Evolutionary conservation across 1,140 invertebrate species (phyloP), one percentile per base, ranked within the genome.

Genomic region (Lordiphosa stackelbergi): DNA sequence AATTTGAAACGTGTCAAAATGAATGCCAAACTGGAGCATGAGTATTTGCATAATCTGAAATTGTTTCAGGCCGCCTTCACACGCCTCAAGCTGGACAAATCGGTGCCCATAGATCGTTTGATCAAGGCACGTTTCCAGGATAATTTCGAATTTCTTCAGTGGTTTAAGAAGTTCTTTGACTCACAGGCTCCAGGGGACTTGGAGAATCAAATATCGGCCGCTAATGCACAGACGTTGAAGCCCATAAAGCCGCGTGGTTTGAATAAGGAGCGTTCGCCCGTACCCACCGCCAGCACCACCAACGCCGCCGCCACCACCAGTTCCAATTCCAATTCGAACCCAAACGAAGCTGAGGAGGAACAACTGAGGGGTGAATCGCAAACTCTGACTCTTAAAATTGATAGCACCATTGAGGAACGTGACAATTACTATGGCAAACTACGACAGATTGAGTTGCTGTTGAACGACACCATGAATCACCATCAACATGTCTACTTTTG

Each of bases 101-200:
- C 75, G 0, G 93, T 95, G 86, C 93, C 94, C 59, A 94, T 96
- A 88, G 94, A 95, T 91, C 93, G 90, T 88, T 90, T 95, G 89
- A 95, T 97, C 68, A 98, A 98, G 90, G 96, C 95, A 71, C 92
- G 94, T 63, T 98, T 98, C 89, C 95, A 97, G 91, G 97, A 99
- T 90, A 99, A 99, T 90, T 99, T 98, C 91, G 97, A 99, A 88
- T 99, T 99, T 90, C 91, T 99, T 65, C 97, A 99, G 90, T 99
- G 97, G 97, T 99, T 99, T 91, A 98, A 98, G 90, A 98, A 97
- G 89, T 98, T 99, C 89, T 99, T 97, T 90, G 97, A 98, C 90
- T 96, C 96, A 49, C 98, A 99, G 90, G 66, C 81, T 0, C 54
- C 61, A 0, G 65, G 58, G 1, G 31, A 46, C 7, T 31, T 84